A percentile compares a stretch with the other conserved stretches of the same genome.
Evolutionary conservation across 2,797 vertebrate genomes (phyloP).

Genomic region (Enteromius argenteus): DNA sequence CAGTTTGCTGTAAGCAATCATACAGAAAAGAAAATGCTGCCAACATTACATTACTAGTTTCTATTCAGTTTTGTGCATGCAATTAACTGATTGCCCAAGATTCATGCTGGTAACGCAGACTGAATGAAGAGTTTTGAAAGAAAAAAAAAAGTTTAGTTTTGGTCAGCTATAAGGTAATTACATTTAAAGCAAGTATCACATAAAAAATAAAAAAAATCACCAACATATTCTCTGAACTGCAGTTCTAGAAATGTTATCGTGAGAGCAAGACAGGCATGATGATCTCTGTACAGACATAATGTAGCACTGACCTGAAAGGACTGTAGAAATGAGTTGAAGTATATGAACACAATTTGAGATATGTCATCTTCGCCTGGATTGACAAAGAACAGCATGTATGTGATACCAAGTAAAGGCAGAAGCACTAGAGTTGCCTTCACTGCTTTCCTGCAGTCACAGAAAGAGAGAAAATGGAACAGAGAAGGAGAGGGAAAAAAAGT

Average conservation of each 20-base stretch:
- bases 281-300: background rate
- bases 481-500: background rate
- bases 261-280: background rate
- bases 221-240: background rate
- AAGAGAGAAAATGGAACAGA: background rate
- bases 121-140: background rate
- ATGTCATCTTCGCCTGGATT: conserved; percentile 96
- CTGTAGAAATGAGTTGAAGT: conserved; percentile 98
- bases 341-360: conserved; percentile 97
- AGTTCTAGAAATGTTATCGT: background rate
- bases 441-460: conserved; percentile 85
- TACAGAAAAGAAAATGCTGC: background rate
- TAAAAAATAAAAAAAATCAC: too few species aligned
- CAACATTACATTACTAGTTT: background rate
- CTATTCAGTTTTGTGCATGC: background rate
- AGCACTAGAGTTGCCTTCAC: conserved; percentile 96
- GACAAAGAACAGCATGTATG: conserved; percentile 98
- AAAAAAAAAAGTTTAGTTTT: too few species aligned
- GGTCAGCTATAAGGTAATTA: too few species aligned
- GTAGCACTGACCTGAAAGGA: conserved; percentile 92
- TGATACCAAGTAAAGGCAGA: conserved; percentile 94
- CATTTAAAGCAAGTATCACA: too few species aligned
- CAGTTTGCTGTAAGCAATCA: background rate
- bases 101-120: background rate
- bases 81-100: background rate